Percentiles rank a stretch among this genome's conserved stretches.
phyloP scores from a whole-genome alignment of 2,888 invertebrate genomes.

The Eumerus sabulonum region DNA sequence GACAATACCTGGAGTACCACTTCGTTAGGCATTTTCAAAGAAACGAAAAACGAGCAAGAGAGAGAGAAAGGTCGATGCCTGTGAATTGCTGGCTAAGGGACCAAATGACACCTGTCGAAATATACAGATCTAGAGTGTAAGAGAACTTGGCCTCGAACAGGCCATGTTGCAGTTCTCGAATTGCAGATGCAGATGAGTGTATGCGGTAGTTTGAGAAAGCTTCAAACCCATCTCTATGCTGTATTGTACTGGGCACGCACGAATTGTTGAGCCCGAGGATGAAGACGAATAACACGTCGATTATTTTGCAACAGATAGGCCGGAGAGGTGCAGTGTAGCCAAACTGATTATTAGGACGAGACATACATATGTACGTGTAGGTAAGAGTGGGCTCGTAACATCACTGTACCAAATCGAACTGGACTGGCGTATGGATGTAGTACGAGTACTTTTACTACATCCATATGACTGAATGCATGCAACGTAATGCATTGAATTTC shows the following conservation, averaged over 20 bases:
- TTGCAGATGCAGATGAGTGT: neutral
- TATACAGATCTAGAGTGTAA: too few relatives aligned
- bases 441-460: slow-evolving; percentile 1
- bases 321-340: slow-evolving; percentile 3
- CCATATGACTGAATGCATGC: neutral
- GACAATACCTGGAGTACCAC: slow-evolving; percentile 25
- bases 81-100: too few relatives aligned
- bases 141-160: neutral
- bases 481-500: slow-evolving; percentile 58
- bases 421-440: too few relatives aligned
- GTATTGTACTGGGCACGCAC: too few relatives aligned
- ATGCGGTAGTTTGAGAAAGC: slow-evolving; percentile 29
- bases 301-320: too few relatives aligned
- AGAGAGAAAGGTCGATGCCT: slow-evolving; percentile 6
- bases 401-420: too few relatives aligned
- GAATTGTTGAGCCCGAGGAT: too few relatives aligned
- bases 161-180: neutral
- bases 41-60: neutral
- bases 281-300: too few relatives aligned
- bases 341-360: slow-evolving; percentile 29
- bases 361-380: too few relatives aligned
- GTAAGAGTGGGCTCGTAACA: too few relatives aligned
- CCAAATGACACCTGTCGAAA: too few relatives aligned
- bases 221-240: slow-evolving; percentile 5
- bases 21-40: slow-evolving; percentile 54